Conservation (phyloP, 2,113 vertebrate species). For the Chrysemys picta region DNA sequence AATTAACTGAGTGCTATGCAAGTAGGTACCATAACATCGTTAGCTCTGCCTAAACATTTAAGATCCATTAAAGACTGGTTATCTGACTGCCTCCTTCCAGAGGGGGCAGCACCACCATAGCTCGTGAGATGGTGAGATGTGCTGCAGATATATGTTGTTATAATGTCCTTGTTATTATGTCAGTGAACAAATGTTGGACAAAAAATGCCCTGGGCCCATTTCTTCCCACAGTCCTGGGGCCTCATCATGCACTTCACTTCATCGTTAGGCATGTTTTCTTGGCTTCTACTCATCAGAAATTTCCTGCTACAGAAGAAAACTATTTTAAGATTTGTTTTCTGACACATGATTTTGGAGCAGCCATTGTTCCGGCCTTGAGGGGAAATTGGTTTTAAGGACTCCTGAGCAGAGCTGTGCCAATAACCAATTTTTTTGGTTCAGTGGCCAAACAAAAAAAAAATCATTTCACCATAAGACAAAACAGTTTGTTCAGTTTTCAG, state of each 20-base stretch:
- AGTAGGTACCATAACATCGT: background rate
- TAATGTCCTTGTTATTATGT: background rate
- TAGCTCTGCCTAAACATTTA: background rate
- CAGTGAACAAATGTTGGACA: background rate
- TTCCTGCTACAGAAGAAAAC: background rate
- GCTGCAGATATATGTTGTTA: background rate
- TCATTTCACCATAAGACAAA: background rate
- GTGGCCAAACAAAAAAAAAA: background rate
- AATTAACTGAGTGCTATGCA: background rate
- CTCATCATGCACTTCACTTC: background rate
- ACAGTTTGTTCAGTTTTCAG: background rate
- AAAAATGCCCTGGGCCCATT: fast-evolving
- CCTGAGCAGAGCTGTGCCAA: background rate
- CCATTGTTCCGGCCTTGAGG: fast-evolving
- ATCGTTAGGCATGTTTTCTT: background rate
- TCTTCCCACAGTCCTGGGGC: background rate
- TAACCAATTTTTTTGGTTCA: background rate
- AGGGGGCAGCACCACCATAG: background rate
- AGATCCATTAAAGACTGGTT: background rate
- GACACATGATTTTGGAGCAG: background rate
- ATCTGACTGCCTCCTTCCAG: background rate
- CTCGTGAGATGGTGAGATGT: background rate
- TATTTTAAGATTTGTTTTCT: background rate
- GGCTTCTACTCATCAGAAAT: background rate
- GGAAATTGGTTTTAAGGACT: background rate